Conservation (phyloP, 2,113 vertebrate species). For the Urocolius indicus region DNA sequence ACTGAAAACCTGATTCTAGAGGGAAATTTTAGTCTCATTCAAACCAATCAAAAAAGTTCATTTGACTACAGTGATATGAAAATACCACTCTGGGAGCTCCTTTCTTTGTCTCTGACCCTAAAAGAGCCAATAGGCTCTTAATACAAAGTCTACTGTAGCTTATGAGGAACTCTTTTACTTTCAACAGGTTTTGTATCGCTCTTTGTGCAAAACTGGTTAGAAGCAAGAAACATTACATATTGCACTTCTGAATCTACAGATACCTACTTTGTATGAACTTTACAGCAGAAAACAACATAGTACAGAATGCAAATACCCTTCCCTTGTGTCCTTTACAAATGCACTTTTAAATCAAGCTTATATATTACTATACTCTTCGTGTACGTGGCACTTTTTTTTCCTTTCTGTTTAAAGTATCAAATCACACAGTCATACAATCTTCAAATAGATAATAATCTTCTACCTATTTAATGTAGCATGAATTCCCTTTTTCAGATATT, state of each 20-base stretch:
- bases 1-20: neutral
- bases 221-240: fast-evolving
- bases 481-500: neutral
- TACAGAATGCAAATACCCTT: neutral
- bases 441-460: neutral
- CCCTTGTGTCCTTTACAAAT: neutral
- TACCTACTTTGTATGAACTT: neutral
- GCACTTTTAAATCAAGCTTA: neutral
- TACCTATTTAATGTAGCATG: neutral
- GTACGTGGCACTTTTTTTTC: neutral
- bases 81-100: neutral
- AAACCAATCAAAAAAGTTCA: neutral
- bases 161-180: neutral
- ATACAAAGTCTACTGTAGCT: neutral
- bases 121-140: neutral
- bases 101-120: neutral
- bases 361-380: neutral
- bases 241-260: neutral
- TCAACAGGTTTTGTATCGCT: neutral
- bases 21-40: neutral
- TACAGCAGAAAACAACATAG: neutral
- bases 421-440: neutral
- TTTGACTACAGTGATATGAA: neutral
- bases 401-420: neutral
- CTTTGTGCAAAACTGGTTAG: neutral